Conservation (phyloP, 2,797 vertebrate species). For the Gobio occitaniae region DNA sequence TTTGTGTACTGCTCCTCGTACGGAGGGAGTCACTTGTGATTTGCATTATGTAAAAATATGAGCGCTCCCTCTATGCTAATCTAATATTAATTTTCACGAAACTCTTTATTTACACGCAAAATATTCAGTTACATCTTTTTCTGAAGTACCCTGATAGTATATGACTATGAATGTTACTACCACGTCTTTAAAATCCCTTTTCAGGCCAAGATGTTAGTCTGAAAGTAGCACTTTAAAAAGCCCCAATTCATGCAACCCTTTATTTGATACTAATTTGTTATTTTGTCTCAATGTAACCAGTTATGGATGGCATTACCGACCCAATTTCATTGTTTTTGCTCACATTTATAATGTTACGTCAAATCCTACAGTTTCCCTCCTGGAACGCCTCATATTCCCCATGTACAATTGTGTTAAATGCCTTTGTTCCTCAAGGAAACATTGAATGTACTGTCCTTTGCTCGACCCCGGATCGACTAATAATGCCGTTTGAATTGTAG, state of each 20-base stretch:
- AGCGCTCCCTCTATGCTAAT: neutral
- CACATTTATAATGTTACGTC: neutral
- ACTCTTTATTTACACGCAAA: constrained; percentile 20
- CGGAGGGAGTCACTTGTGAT: neutral
- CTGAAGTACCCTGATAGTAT: neutral
- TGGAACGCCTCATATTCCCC: neutral
- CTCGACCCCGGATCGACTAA: neutral
- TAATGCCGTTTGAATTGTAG: neutral
- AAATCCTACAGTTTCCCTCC: neutral
- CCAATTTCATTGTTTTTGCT: neutral
- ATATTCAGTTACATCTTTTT: constrained; percentile 13
- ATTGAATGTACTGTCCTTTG: constrained; percentile 6
- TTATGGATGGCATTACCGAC: neutral
- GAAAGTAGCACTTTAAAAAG: constrained; percentile 42
- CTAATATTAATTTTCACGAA: constrained; percentile 7
- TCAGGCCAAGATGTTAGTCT: constrained; percentile 9
- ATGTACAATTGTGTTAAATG: neutral
- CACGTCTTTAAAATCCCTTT: neutral
- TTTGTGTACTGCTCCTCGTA: neutral
- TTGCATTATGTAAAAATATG: constrained; percentile 36
- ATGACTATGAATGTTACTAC: constrained; percentile 33
- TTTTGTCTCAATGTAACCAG: neutral
- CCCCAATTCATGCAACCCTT: neutral
- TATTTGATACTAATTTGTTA: constrained; percentile 9
- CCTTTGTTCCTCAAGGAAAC: neutral